Evolutionary conservation across 2,113 vertebrate species (phyloP), one percentile per base, ranked within the genome.

Genomic region (Rhinoderma darwinii): DNA sequence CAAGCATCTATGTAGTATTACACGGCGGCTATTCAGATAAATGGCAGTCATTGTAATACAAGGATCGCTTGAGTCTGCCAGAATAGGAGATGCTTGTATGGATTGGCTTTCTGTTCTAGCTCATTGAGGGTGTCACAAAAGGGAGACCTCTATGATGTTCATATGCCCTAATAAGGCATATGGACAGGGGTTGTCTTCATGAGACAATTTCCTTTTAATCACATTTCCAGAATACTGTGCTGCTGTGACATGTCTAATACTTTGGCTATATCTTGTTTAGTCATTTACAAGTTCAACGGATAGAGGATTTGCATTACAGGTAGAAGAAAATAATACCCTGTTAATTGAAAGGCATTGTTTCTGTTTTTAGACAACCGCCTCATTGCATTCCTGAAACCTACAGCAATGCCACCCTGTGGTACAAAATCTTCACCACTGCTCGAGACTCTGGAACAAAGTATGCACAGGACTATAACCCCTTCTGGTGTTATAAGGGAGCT

Each of bases 401-500:
- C 92, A 97, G 96, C 92, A 99, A 99, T 0, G 97, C 98, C 79
- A 98, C 98, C 0, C 94, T 96, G 41, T 99, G 96, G 97, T 99
- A 99, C 94, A 99, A 99, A 92, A 95, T 99, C 91, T 98, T 99
- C 91, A 99, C 97, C 72, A 98, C 97, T 0, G 97, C 96, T 30
- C 95, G 98, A 1, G 98, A 99, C 90, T 96, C 98, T 0, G 96
- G 97, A 68, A 98, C 97, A 30, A 99, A 98, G 90, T 99, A 99
- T 63, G 95, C 96, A 8, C 98, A 99, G 90, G 98, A 99, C 88
- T 99, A 99, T 91, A 99, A 99, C 91, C 98, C 98, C 0, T 97
- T 99, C 94, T 99, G 98, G 97, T 99, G 98, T 96, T 99, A 99
- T 87, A 99, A 99, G 90, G 98, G 98, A 89, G 98, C 98, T 41